These are phyloP conservation scores for Harpalus rufipes DNA, from an alignment of 2,888 invertebrate genomes.

Conservation along the genomic window DNA sequence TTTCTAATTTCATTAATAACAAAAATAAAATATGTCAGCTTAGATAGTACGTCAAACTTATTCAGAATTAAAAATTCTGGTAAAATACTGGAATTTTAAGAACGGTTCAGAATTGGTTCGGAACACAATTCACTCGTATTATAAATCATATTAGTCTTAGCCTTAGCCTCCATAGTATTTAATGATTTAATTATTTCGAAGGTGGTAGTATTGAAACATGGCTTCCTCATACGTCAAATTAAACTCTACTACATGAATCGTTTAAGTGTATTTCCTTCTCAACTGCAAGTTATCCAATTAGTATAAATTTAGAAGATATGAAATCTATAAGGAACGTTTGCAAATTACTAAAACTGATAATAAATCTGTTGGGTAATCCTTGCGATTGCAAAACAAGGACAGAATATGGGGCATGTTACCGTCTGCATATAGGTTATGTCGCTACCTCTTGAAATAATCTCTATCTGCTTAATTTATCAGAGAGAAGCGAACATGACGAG, in stretches of 20 bases:
- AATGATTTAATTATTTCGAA: too few relatives aligned
- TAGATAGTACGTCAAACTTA: too few relatives aligned
- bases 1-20: too few relatives aligned
- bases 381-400: constrained; percentile 17
- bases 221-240: not conserved
- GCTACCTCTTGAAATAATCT: constrained; percentile 47
- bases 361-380: constrained; percentile 45
- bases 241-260: not conserved
- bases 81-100: too few relatives aligned
- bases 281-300: constrained; percentile 23
- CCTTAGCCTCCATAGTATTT: too few relatives aligned
- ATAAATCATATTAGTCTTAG: too few relatives aligned
- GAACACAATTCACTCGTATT: too few relatives aligned
- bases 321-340: constrained; percentile 34
- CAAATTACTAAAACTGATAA: constrained; percentile 37
- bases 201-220: too few relatives aligned
- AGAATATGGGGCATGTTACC: constrained; percentile 47
- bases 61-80: too few relatives aligned
- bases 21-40: too few relatives aligned
- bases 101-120: too few relatives aligned
- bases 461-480: constrained; percentile 46
- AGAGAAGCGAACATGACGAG: not conserved
- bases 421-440: constrained; percentile 26
- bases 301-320: constrained; percentile 16
- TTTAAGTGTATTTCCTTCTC: not conserved